Evolutionary conservation across 92 coral and sea anemone genomes (phyloP).

Genomic region (Parazoanthus atlanticus): DNA sequence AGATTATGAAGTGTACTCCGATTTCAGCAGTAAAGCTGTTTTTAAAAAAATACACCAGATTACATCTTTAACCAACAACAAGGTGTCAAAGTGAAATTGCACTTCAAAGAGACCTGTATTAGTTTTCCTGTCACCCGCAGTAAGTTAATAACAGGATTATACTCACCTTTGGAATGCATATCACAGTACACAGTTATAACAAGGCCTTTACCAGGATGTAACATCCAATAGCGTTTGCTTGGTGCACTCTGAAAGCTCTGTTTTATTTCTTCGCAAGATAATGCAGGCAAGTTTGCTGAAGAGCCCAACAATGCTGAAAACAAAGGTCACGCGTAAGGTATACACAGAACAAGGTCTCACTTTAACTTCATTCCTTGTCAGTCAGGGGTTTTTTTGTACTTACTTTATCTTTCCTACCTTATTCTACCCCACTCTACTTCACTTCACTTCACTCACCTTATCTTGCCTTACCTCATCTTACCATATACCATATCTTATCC

Average conservation of each 20-base stretch:
- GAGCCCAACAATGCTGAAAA: conserved; percentile 51
- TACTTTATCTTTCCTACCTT: too few relatives aligned
- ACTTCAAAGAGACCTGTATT: too few relatives aligned
- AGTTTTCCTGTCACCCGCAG: too few relatives aligned
- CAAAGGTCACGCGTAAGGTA: background rate
- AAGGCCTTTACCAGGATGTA: conserved; percentile 4
- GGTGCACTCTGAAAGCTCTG: conserved; percentile 41
- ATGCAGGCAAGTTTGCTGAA: conserved; percentile 38
- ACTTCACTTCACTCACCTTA: too few relatives aligned
- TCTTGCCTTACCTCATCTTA: too few relatives aligned
- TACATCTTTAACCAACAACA: too few relatives aligned
- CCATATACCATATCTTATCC: too few relatives aligned
- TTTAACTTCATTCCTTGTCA: background rate
- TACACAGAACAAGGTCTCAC: background rate
- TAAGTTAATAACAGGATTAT: background rate
- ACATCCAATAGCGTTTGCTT: conserved; percentile 55
- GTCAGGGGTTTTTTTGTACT: background rate
- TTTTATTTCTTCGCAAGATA: conserved; percentile 58
- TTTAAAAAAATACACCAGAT: too few relatives aligned
- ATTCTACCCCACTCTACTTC: too few relatives aligned
- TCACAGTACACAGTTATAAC: conserved; percentile 42
- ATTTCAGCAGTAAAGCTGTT: too few relatives aligned
- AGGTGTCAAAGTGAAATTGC: too few relatives aligned
- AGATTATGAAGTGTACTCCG: background rate
- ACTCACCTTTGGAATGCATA: conserved; percentile 48